Conservation (phyloP, 2,888 invertebrate species). For the Hemicrepidius hirtus region DNA sequence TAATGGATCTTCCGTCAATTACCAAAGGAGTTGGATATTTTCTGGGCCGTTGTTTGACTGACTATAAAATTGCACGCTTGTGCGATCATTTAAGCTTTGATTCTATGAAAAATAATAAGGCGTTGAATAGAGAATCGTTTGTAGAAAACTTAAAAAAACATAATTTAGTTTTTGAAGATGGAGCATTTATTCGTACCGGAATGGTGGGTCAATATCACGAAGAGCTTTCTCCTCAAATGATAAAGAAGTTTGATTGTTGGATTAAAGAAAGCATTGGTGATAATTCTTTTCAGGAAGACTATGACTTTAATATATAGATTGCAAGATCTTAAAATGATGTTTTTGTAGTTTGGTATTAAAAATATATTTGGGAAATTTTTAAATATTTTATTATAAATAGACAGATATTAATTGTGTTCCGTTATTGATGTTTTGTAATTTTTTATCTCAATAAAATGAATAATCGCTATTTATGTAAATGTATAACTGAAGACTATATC, state of each 20-base stretch:
- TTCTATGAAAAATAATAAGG: slow-evolving; percentile 76
- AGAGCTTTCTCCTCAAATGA: slow-evolving; percentile 58
- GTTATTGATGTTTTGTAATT: no score
- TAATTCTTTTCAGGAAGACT: slow-evolving; percentile 3
- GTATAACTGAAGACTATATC: no score
- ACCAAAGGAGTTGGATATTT: slow-evolving; percentile 57
- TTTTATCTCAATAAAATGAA: no score
- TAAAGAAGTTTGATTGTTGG: slow-evolving; percentile 66
- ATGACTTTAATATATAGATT: no score
- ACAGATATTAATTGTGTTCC: no score
- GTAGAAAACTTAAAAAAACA: slow-evolving; percentile 30
- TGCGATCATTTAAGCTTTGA: slow-evolving; percentile 64
- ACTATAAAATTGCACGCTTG: slow-evolving; percentile 59
- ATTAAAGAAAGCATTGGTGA: slow-evolving; percentile 33
- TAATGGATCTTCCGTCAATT: slow-evolving; percentile 67
- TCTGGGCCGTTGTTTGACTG: slow-evolving; percentile 58
- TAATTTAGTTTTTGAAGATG: neutral
- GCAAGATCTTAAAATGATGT: no score
- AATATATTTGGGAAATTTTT: no score
- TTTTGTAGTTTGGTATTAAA: no score
- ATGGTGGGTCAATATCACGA: slow-evolving; percentile 61
- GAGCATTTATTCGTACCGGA: slow-evolving; percentile 63
- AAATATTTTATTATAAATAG: no score
- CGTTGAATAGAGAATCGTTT: slow-evolving; percentile 74
- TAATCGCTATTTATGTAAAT: no score